Evolutionary conservation across 2,888 invertebrate genomes (phyloP).

Genomic region (Apantesis nais): DNA sequence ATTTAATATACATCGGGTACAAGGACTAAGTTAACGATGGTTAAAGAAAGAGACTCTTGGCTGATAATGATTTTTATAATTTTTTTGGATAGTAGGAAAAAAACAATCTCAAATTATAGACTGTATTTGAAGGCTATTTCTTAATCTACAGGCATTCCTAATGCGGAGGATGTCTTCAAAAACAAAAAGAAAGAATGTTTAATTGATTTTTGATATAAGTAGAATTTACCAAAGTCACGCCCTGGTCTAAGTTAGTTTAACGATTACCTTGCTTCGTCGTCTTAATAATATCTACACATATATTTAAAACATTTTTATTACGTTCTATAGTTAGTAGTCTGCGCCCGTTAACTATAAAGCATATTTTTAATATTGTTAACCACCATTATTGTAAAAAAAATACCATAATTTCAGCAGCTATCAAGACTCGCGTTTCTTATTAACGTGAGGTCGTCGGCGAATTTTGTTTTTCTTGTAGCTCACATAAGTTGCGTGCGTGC

Average conservation of each 20-base stretch:
- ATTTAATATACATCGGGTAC: too few species aligned
- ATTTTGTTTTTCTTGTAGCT: conserved; percentile 63
- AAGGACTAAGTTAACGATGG: too few species aligned
- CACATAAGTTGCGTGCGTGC: conserved; percentile 68
- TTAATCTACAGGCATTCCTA: too few species aligned
- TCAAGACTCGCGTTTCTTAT: conserved; percentile 23
- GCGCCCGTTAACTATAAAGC: neutral
- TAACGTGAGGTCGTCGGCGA: conserved; percentile 35
- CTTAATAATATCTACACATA: neutral
- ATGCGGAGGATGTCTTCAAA: too few species aligned
- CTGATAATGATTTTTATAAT: too few species aligned
- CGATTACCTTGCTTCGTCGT: neutral
- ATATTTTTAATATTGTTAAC: conserved; percentile 8
- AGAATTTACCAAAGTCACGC: too few species aligned
- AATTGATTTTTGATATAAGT: too few species aligned
- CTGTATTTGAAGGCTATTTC: too few species aligned
- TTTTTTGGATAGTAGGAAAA: too few species aligned
- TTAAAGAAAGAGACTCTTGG: too few species aligned
- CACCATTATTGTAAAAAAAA: conserved; percentile 10
- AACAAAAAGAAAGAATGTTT: too few species aligned
- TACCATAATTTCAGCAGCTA: conserved; percentile 11
- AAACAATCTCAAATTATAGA: too few species aligned
- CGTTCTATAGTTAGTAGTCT: neutral
- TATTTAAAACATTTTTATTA: neutral
- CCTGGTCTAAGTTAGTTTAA: neutral